Conservation (phyloP, 2,888 invertebrate genomes). For the Ceraclea dissimilis region DNA sequence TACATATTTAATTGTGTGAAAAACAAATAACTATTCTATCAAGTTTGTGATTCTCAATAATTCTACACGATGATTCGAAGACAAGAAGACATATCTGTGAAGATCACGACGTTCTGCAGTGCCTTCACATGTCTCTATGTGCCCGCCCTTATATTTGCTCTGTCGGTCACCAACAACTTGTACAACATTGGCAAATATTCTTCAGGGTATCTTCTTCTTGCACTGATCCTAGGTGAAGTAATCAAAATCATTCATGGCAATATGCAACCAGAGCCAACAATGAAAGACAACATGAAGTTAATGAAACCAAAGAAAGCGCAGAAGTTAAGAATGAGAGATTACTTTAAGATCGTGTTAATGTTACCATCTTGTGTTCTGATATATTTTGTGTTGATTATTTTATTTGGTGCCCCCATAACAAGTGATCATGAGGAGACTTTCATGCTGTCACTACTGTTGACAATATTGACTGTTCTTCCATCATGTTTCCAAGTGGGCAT, state of each 20-base stretch:
- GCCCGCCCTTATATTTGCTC: constrained; percentile 47
- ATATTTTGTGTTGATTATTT: constrained; percentile 53
- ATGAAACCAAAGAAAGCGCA: constrained; percentile 38
- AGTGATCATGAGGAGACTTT: constrained; percentile 59
- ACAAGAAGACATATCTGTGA: constrained; percentile 17
- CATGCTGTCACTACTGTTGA: constrained; percentile 55
- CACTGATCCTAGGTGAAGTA: constrained; percentile 16
- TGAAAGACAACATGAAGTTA: constrained; percentile 34
- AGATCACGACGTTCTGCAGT: constrained; percentile 40
- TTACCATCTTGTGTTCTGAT: constrained; percentile 41
- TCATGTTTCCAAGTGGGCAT: constrained; percentile 54
- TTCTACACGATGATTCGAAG: constrained; percentile 15
- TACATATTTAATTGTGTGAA: too few species aligned
- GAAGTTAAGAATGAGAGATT: constrained; percentile 41
- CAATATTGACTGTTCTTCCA: constrained; percentile 56
- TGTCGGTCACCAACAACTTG: constrained; percentile 50
- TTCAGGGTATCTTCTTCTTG: constrained; percentile 28
- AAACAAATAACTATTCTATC: too few species aligned
- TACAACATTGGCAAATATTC: constrained; percentile 54
- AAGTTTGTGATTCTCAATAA: neutral
- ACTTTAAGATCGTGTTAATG: constrained; percentile 44
- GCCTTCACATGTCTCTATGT: constrained; percentile 56
- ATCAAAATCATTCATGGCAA: constrained; percentile 16
- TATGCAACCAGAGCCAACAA: constrained; percentile 22
- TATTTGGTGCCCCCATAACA: constrained; percentile 62